Evolutionary conservation across 2,888 invertebrate species (phyloP), one percentile per base, ranked within the genome.

Genomic region (Caenorhabditis parvicauda): DNA sequence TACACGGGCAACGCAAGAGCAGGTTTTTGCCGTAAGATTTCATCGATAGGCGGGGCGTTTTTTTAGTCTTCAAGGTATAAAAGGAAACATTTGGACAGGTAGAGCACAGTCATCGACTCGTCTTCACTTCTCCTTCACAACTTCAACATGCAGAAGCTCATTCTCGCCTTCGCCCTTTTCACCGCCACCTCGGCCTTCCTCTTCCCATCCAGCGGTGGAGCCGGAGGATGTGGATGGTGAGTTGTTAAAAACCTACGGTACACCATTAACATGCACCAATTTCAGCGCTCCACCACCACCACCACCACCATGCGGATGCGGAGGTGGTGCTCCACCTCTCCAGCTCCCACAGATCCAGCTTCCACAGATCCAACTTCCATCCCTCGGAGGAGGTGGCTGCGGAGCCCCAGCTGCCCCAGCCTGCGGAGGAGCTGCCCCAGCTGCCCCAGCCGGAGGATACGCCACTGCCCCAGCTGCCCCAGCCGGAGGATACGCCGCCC

Each of bases 321-420:
- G 63, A 37, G 67, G 60, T 22, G 59, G 55, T 27, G 57, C 54
- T 44, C 39, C 42, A 38, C 56, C 55, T 25, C 64, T 61, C 50
- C 45, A 55, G 29, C 64, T 64, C 53, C 63, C 67, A 54, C 61
- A 64, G 54, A 61, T 64, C 57, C 60, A 60, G 44, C 67, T 67
- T 21, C 67, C 67, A 56, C 46, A 45, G 42, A 41, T 61, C 35
- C 24, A 52, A 24, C 60, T 61, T 25, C 60, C 60, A 56, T 61
- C 55, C 29, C 47, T 67, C 64, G 67, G 67, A 54, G 67, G 67
- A 47, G 59, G 59, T n/a, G 67, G 67, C 28, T 64, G 67, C 53
- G 58, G 64, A 53, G 57, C 57, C 42, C 57, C 61, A 54, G 46
- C 50, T 29, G 51, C 58, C 32, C 52, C 63, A 32, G 50, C 24